Conservation (phyloP, 2,113 vertebrate genomes). For the Grallaria varia region DNA sequence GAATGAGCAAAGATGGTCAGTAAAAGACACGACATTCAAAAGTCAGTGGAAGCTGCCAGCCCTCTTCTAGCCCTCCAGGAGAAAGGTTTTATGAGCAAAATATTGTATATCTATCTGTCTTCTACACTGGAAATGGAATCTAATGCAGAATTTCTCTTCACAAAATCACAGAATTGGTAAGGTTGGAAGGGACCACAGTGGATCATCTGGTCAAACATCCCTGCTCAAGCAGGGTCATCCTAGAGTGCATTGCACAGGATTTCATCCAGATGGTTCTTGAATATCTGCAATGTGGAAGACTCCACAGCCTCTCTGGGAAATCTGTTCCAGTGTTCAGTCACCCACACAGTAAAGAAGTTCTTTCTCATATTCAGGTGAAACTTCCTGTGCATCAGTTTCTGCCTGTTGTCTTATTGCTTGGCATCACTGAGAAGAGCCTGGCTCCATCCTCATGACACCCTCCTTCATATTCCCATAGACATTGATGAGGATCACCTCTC, state of each 20-base stretch:
- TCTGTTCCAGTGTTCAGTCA: not conserved
- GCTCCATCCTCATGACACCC: not conserved
- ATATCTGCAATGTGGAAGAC: not conserved
- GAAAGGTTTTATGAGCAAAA: not conserved
- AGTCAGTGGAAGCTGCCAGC: fast-evolving
- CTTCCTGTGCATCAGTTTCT: not conserved
- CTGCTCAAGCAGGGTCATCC: not conserved
- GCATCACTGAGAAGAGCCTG: not conserved
- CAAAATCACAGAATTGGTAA: not conserved
- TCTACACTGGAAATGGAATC: not conserved
- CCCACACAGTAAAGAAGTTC: not conserved
- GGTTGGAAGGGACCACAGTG: not conserved
- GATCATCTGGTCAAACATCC: not conserved
- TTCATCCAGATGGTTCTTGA: not conserved
- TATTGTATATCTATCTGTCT: not conserved
- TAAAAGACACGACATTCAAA: not conserved
- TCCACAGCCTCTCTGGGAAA: not conserved
- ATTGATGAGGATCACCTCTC: fast-evolving
- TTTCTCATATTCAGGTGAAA: not conserved
- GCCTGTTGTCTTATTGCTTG: fast-evolving
- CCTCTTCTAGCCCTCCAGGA: not conserved
- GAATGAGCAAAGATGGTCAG: not conserved
- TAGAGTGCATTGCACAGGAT: not conserved
- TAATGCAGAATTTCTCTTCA: not conserved
- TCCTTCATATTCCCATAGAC: not conserved